Percentiles rank a stretch among this genome's conserved stretches.
Evolutionary conservation across 2,113 vertebrate species (phyloP).

Genomic region (Pollimyrus isidori): DNA sequence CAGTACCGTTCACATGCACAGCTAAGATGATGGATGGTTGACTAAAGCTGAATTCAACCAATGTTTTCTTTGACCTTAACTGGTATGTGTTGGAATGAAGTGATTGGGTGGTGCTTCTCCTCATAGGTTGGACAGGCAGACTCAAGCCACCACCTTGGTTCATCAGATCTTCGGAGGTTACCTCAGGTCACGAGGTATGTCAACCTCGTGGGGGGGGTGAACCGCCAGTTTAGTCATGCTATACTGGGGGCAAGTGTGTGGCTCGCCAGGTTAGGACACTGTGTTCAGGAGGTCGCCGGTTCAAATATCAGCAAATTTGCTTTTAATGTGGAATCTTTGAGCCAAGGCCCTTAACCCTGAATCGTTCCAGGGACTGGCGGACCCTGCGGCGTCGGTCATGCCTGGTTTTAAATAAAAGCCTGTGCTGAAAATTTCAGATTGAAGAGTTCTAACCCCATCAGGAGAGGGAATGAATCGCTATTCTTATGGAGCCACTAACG

Average conservation of each 20-base stretch:
- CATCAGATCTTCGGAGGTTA: conserved; percentile 97
- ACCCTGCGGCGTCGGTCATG: neutral
- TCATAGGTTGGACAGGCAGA: conserved; percentile 84
- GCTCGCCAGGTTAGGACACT: neutral
- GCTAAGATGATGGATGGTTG: neutral
- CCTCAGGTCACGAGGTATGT: conserved; percentile 84
- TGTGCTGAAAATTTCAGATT: neutral
- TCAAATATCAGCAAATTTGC: neutral
- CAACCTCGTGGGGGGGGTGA: neutral
- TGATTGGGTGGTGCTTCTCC: neutral
- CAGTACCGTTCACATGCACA: no score
- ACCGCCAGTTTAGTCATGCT: neutral
- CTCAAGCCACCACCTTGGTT: conserved; percentile 84
- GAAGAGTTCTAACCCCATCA: neutral
- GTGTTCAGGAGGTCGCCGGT: neutral
- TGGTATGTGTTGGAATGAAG: neutral
- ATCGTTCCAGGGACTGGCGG: neutral
- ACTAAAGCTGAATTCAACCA: neutral
- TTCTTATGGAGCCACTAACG: neutral
- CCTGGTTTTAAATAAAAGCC: neutral
- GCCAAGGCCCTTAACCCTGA: neutral
- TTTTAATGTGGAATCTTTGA: neutral
- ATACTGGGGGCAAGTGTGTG: neutral
- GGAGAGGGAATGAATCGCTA: neutral
- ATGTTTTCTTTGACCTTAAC: neutral